Percentiles rank a stretch among this genome's conserved stretches.
These are phyloP conservation scores for Catostylus mosaicus DNA, from an alignment of 30 jellyfish, hydroid and myxozoan species.

Conservation along the genomic window DNA sequence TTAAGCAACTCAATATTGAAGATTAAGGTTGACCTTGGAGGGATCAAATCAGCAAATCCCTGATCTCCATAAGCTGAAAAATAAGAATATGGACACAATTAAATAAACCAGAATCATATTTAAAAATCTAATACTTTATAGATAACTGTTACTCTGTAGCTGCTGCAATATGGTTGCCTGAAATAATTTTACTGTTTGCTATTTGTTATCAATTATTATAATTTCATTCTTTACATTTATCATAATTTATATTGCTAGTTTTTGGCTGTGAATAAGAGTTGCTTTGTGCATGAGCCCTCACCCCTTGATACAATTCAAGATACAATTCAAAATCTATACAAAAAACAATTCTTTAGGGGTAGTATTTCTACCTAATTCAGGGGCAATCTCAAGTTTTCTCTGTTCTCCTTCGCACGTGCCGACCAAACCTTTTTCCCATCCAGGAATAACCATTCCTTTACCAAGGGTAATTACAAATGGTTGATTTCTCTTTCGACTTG, in stretches of 20 bases:
- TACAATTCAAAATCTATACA: not conserved
- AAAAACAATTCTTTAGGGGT: not conserved
- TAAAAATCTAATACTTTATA: no score
- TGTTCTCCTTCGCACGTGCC: slow-evolving; percentile 97
- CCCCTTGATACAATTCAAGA: not conserved
- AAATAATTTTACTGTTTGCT: no score
- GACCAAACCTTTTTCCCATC: slow-evolving; percentile 94
- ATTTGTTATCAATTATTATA: no score
- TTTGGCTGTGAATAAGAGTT: no score
- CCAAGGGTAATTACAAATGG: slow-evolving; percentile 90
- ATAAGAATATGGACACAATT: no score
- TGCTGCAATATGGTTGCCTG: no score
- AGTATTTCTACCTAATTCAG: slow-evolving; percentile 77
- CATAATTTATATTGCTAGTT: no score
- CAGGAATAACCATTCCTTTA: slow-evolving; percentile 84
- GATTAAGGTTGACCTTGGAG: slow-evolving; percentile 79
- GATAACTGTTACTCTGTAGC: no score
- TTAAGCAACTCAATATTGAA: slow-evolving; percentile 81
- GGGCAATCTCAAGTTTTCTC: slow-evolving; percentile 79
- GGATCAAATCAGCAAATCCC: slow-evolving; percentile 89
- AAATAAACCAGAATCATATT: no score
- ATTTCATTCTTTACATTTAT: no score
- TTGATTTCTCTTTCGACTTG: slow-evolving; percentile 80
- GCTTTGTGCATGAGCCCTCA: no score
- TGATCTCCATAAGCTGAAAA: slow-evolving; percentile 88